Conservation (phyloP, 2,797 vertebrate species). For the Scyliorhinus canicula region DNA sequence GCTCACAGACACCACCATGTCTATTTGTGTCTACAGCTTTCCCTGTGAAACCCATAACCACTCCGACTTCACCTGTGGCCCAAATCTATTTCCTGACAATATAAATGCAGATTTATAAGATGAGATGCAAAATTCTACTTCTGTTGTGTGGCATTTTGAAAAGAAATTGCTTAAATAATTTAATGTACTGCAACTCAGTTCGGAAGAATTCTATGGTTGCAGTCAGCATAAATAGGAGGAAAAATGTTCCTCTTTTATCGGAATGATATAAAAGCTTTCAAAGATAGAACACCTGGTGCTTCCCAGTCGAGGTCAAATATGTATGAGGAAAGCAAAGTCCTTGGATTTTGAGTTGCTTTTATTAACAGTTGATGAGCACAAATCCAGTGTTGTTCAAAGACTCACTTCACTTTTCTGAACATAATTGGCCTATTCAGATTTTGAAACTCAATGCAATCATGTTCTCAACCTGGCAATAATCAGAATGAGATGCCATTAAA, state of each 20-base stretch:
- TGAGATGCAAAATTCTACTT: background rate
- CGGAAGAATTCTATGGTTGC: background rate
- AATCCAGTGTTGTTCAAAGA: slow-evolving; percentile 1
- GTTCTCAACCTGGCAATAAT: background rate
- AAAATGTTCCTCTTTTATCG: slow-evolving; percentile 7
- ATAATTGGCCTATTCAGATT: background rate
- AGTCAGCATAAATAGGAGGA: background rate
- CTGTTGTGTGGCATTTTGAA: background rate
- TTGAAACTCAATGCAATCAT: background rate
- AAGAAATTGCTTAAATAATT: no score
- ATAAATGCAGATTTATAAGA: background rate
- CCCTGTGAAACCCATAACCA: background rate
- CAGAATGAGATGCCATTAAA: background rate
- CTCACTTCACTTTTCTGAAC: slow-evolving; percentile 8
- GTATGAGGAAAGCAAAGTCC: background rate
- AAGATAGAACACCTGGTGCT: slow-evolving; percentile 37
- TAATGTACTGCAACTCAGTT: background rate
- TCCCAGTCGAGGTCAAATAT: slow-evolving; percentile 27
- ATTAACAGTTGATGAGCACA: slow-evolving; percentile 23
- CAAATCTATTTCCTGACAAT: background rate
- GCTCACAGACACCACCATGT: background rate
- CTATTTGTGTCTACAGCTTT: background rate
- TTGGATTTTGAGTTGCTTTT: slow-evolving; percentile 12
- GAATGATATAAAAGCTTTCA: slow-evolving; percentile 23
- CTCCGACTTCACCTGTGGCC: background rate